A percentile compares a stretch with the other conserved stretches of the same genome.
Evolutionary conservation across 1,140 invertebrate species (phyloP).

Genomic region (Aphidius gifuensis): DNA sequence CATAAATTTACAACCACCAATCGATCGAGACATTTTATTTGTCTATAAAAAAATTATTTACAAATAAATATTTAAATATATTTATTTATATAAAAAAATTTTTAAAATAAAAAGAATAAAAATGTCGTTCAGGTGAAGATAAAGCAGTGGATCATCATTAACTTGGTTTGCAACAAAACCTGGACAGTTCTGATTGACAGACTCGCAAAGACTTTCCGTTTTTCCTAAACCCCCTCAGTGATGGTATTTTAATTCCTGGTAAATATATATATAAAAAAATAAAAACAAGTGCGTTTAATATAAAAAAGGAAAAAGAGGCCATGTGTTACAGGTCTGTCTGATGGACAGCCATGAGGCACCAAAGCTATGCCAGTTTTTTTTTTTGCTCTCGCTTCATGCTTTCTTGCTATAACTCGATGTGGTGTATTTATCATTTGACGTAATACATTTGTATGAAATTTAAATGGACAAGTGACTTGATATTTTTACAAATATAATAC

Average conservation of each 20-base stretch:
- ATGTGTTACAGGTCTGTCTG: conserved; percentile 22
- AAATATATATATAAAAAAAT: background rate
- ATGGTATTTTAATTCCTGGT: conserved; percentile 4
- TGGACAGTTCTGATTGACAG: conserved; percentile 46
- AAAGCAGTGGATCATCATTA: conserved; percentile 51
- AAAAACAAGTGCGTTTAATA: background rate
- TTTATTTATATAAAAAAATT: too few species aligned
- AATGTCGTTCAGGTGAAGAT: conserved; percentile 30
- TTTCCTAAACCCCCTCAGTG: conserved; percentile 36
- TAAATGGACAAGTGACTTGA: too few species aligned
- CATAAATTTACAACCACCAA: conserved; percentile 50
- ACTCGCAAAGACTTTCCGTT: conserved; percentile 41
- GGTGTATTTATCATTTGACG: background rate
- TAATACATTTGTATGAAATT: too few species aligned
- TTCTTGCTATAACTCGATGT: conserved; percentile 16
- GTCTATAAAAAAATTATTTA: background rate
- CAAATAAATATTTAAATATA: background rate
- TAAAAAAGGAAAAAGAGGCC: conserved; percentile 20
- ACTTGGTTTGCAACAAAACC: conserved; percentile 43
- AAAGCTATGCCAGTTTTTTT: conserved; percentile 44
- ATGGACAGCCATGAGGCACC: conserved; percentile 41
- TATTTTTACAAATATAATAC: too few species aligned
- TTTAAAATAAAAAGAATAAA: too few species aligned
- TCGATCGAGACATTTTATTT: conserved; percentile 39
- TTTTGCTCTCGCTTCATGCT: conserved; percentile 38